These are phyloP conservation scores for Ahaetulla prasina DNA, from an alignment of 2,113 vertebrate genomes.

Conservation along the genomic window DNA sequence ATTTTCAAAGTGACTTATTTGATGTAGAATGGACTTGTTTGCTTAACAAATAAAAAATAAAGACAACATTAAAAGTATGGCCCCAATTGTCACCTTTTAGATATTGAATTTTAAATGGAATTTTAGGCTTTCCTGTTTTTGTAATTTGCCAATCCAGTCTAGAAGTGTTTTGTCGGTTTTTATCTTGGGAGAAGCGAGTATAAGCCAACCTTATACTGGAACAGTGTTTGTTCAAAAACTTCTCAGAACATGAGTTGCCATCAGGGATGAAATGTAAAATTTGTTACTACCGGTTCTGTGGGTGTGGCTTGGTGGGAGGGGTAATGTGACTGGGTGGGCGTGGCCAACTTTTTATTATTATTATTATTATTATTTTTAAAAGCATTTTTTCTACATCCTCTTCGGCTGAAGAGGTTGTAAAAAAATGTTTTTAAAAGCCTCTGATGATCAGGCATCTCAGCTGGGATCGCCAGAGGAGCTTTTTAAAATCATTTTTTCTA, in stretches of 20 bases:
- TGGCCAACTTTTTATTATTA: no score
- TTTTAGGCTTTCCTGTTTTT: background rate
- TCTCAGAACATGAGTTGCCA: background rate
- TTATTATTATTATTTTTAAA: no score
- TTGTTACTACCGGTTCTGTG: no score
- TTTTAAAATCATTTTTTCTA: no score
- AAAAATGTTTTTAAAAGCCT: no score
- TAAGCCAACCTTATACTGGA: background rate
- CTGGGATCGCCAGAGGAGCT: no score
- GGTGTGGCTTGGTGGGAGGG: no score
- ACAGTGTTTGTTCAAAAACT: background rate
- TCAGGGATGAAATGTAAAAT: no score
- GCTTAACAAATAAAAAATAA: background rate
- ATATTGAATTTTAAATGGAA: background rate
- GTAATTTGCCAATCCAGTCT: background rate
- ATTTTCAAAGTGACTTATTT: background rate
- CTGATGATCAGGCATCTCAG: no score
- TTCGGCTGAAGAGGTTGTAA: no score
- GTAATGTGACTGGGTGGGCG: no score
- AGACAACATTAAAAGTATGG: background rate
- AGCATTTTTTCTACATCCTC: no score
- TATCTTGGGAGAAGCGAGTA: background rate
- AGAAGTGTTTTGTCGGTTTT: background rate
- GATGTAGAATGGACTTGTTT: background rate
- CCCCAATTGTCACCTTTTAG: background rate